Conservation (phyloP, 1,140 invertebrate species). For the Aradophagus sp. region DNA sequence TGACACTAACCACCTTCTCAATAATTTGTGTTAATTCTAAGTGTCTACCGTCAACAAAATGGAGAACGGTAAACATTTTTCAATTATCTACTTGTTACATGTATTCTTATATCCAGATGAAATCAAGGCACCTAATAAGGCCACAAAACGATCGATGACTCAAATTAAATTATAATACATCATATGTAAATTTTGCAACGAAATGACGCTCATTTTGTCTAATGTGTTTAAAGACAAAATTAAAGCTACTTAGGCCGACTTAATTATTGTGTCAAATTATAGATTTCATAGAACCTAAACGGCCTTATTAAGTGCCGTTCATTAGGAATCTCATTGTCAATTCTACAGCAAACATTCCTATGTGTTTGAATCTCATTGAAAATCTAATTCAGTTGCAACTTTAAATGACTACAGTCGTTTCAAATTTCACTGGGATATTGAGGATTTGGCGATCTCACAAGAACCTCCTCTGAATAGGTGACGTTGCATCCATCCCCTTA, state of each 20-base stretch:
- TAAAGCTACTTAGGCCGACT: constrained; percentile 21
- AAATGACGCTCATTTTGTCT: too few species aligned
- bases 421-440: too few species aligned
- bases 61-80: too few species aligned
- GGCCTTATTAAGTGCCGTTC: constrained; percentile 35
- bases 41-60: too few species aligned
- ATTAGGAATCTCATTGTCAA: constrained; percentile 1
- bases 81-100: too few species aligned
- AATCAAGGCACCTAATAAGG: constrained; percentile 39
- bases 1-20: too few species aligned
- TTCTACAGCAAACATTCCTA: not conserved
- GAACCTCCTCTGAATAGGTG: too few species aligned
- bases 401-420: too few species aligned
- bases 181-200: too few species aligned
- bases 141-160: constrained; percentile 4
- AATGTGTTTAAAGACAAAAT: constrained; percentile 10
- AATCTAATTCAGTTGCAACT: constrained; percentile 9
- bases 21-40: too few species aligned
- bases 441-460: too few species aligned
- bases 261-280: constrained; percentile 5
- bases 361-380: not conserved
- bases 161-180: not conserved
- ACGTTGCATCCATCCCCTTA: too few species aligned
- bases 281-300: not conserved
- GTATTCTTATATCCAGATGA: constrained; percentile 12